Conservation (phyloP, 2,113 vertebrate genomes). For the Madoqua kirkii region DNA sequence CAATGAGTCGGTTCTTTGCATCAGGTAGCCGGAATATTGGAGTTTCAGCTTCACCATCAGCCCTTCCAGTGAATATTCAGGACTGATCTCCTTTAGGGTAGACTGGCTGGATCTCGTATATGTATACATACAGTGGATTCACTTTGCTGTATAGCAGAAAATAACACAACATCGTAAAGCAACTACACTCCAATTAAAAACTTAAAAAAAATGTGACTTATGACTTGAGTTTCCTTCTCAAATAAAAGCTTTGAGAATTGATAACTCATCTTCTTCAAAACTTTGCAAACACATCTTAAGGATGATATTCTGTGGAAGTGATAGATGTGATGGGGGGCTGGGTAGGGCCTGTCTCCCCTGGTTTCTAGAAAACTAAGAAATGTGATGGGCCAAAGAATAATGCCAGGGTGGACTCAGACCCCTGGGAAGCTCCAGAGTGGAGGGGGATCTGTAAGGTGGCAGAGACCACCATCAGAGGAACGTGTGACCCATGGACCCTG, state of each 20-base stretch:
- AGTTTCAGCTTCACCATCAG: background rate
- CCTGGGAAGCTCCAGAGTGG: background rate
- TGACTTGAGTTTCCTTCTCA: background rate
- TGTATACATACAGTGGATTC: background rate
- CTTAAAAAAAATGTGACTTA: background rate
- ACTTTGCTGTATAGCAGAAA: background rate
- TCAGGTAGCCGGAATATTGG: background rate
- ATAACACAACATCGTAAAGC: background rate
- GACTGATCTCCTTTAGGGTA: background rate
- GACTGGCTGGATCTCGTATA: background rate
- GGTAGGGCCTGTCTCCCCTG: background rate
- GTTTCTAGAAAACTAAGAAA: background rate
- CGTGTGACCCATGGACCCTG: fast-evolving
- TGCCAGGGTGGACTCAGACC: background rate
- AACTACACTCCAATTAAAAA: background rate
- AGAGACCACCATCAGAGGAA: background rate
- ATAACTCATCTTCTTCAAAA: background rate
- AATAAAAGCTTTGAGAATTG: background rate
- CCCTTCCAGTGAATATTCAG: background rate
- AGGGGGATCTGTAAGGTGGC: background rate
- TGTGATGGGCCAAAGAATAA: background rate
- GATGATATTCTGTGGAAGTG: background rate
- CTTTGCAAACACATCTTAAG: background rate
- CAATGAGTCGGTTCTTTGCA: fast-evolving
- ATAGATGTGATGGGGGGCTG: background rate